These are phyloP conservation scores for Perognathus longimembris DNA, from an alignment of 2,113 vertebrate species.

Conservation along the genomic window DNA sequence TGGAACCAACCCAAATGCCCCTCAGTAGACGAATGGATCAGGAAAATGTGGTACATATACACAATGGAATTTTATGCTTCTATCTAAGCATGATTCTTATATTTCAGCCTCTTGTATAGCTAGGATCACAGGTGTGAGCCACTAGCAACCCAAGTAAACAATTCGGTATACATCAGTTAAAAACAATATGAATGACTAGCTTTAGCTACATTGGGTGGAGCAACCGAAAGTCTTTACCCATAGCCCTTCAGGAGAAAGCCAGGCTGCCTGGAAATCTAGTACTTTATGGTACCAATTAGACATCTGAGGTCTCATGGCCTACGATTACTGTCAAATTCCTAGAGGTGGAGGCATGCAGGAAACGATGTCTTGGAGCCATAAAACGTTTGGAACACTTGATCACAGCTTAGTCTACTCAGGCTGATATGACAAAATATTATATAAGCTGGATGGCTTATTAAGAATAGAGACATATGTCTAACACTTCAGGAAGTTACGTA, in stretches of 20 bases:
- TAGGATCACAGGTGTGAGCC: too few relatives aligned
- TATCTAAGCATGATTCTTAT: too few relatives aligned
- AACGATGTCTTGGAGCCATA: not conserved
- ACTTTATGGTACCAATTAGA: not conserved
- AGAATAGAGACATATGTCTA: not conserved
- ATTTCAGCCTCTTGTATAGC: too few relatives aligned
- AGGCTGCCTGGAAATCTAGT: not conserved
- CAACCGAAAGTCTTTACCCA: not conserved
- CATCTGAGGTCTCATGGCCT: not conserved
- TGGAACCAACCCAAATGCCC: too few relatives aligned
- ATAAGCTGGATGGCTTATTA: not conserved
- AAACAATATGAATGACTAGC: too few relatives aligned
- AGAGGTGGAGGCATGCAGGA: not conserved
- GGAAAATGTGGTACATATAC: too few relatives aligned
- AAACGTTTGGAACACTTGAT: not conserved
- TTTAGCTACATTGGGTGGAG: not conserved
- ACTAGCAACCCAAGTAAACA: too few relatives aligned
- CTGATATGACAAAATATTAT: not conserved
- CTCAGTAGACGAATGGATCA: too few relatives aligned
- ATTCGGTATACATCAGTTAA: too few relatives aligned
- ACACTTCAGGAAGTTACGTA: not conserved
- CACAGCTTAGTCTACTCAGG: not conserved
- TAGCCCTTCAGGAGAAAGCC: not conserved
- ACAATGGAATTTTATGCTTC: too few relatives aligned
- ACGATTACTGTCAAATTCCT: not conserved